A percentile compares a stretch with the other conserved stretches of the same genome.
These are phyloP conservation scores for Mesocentrotus franciscanus DNA, from an alignment of 53 echinoderm and acorn worm species.

Conservation along the genomic window DNA sequence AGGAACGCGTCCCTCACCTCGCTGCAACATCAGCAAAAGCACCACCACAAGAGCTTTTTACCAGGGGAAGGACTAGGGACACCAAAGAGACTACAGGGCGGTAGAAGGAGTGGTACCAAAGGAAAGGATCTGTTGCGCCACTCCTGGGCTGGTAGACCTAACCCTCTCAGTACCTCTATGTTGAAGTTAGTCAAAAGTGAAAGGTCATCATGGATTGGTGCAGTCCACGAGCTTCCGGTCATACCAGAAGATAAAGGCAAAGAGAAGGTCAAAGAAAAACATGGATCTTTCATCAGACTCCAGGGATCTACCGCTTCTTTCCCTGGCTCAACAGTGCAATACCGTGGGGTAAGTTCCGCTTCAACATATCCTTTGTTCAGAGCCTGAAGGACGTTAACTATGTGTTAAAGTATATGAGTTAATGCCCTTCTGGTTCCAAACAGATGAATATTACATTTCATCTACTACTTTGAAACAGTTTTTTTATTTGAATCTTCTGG, in stretches of 20 bases:
- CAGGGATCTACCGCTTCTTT: neutral
- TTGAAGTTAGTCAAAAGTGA: slow-evolving; percentile 60
- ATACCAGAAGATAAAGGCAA: slow-evolving; percentile 40
- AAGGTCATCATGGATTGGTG: slow-evolving; percentile 38
- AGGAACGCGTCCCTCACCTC: slow-evolving; percentile 54
- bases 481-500: too few relatives aligned
- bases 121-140: slow-evolving; percentile 41
- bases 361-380: too few relatives aligned
- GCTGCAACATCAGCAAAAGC: neutral
- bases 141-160: slow-evolving; percentile 59
- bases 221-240: slow-evolving; percentile 41
- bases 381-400: too few relatives aligned
- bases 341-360: slow-evolving; percentile 12
- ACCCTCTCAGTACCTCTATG: slow-evolving; percentile 22
- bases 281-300: neutral
- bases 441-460: too few relatives aligned
- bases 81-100: slow-evolving; percentile 39
- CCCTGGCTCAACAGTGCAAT: neutral
- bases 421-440: too few relatives aligned
- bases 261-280: slow-evolving; percentile 9
- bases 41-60: neutral
- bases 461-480: too few relatives aligned
- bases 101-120: neutral
- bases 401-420: too few relatives aligned
- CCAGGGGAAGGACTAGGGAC: slow-evolving; percentile 1